Conservation (phyloP, 2,113 vertebrate species). For the Pachypanchax playfairii region DNA sequence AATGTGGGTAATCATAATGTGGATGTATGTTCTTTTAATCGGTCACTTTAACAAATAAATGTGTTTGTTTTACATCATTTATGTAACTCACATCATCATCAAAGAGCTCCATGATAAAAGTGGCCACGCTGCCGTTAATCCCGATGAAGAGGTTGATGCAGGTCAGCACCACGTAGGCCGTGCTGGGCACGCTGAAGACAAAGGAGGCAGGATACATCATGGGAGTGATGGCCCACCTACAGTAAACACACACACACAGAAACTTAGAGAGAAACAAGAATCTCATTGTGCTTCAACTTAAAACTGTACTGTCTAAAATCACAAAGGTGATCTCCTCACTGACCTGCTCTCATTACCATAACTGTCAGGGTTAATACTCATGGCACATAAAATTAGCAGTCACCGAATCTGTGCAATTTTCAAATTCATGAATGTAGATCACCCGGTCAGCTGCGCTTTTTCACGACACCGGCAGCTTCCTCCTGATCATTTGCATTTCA, state of each 20-base stretch:
- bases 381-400: slow-evolving; percentile 1
- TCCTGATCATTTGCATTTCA: slow-evolving; percentile 37
- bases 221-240: slow-evolving; percentile 94
- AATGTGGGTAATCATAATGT: too few relatives aligned
- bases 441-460: slow-evolving; percentile 20
- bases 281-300: not conserved
- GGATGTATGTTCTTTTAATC: too few relatives aligned
- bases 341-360: slow-evolving; percentile 6
- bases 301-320: not conserved
- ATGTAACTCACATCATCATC: slow-evolving; percentile 84
- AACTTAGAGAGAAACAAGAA: not conserved
- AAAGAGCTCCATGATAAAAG: slow-evolving; percentile 95
- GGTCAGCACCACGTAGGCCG: slow-evolving; percentile 95
- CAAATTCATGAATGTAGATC: slow-evolving; percentile 32
- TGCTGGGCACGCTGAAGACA: slow-evolving; percentile 95
- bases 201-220: slow-evolving; percentile 99
- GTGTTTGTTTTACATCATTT: not conserved
- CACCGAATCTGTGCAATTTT: slow-evolving; percentile 15
- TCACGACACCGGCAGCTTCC: slow-evolving; percentile 21
- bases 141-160: slow-evolving; percentile 97
- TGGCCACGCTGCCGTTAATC: slow-evolving; percentile 95
- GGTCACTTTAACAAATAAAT: too few relatives aligned
- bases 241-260: not conserved
- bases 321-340: slow-evolving; percentile 11
- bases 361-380: slow-evolving; percentile 9